These are phyloP conservation scores for Pedicia rivosa DNA, from an alignment of 2,888 invertebrate species.

Conservation along the genomic window DNA sequence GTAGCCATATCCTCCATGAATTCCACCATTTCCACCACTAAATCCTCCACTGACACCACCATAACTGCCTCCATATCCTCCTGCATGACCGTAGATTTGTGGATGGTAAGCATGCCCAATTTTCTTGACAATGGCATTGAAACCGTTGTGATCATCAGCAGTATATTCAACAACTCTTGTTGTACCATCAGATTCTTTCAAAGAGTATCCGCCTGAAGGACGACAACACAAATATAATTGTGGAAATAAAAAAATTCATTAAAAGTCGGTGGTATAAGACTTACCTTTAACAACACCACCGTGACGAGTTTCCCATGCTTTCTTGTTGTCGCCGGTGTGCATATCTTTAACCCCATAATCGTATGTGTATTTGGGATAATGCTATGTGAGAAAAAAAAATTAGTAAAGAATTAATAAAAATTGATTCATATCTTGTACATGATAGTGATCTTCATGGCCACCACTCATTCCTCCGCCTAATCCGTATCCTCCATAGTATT, in stretches of 20 bases:
- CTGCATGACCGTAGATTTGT: slow-evolving; percentile 7
- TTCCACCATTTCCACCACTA: background rate
- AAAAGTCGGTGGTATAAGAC: too few relatives aligned
- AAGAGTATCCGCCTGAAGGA: slow-evolving; percentile 25
- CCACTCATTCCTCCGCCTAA: slow-evolving; percentile 24
- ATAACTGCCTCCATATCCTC: slow-evolving; percentile 2
- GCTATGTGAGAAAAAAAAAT: slow-evolving; percentile 14
- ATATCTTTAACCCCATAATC: slow-evolving; percentile 34
- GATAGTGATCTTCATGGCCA: slow-evolving; percentile 3
- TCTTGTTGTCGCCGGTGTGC: slow-evolving; percentile 33
- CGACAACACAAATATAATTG: too few relatives aligned
- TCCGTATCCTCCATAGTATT: slow-evolving; percentile 18
- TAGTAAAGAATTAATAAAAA: background rate
- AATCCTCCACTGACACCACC: slow-evolving; percentile 5
- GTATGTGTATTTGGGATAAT: slow-evolving; percentile 31
- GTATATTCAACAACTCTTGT: slow-evolving; percentile 34
- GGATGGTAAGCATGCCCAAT: slow-evolving; percentile 24
- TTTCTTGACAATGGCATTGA: slow-evolving; percentile 34
- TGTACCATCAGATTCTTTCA: slow-evolving; percentile 34
- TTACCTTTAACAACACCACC: slow-evolving; percentile 36
- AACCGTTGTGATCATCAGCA: slow-evolving; percentile 33
- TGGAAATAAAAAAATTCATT: too few relatives aligned
- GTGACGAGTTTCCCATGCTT: slow-evolving; percentile 34
- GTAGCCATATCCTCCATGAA: too few relatives aligned
- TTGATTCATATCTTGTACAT: too few relatives aligned